These are phyloP conservation scores for Callyntrura guangdongensis DNA, from an alignment of 2,888 invertebrate species.

Conservation along the genomic window DNA sequence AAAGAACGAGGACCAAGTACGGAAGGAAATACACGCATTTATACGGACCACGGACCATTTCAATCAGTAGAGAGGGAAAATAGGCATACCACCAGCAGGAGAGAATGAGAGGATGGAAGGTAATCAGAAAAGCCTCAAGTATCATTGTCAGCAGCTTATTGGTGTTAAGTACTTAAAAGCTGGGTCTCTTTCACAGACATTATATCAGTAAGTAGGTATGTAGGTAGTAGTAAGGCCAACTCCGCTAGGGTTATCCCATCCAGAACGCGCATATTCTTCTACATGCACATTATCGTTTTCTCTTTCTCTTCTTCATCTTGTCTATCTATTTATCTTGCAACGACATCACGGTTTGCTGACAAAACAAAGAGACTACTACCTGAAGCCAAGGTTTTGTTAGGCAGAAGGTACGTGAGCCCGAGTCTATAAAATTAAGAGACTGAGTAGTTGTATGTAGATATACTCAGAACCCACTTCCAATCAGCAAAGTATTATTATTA, in stretches of 20 bases:
- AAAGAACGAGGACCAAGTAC: neutral
- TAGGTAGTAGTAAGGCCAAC: neutral
- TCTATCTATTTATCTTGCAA: conserved; percentile 29
- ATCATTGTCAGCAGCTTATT: conserved; percentile 70
- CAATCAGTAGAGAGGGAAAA: conserved; percentile 12
- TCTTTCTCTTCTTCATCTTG: neutral
- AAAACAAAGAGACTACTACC: conserved; percentile 34
- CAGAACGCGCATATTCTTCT: neutral
- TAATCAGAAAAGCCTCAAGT: conserved; percentile 69
- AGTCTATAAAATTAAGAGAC: conserved; percentile 31
- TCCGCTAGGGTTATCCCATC: conserved; percentile 1
- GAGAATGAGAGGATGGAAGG: conserved; percentile 44
- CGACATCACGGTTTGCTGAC: neutral
- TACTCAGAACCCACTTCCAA: conserved; percentile 36
- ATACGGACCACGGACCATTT: conserved; percentile 24
- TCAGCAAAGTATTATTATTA: conserved; percentile 35
- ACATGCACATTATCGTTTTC: conserved; percentile 13
- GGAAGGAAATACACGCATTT: conserved; percentile 21
- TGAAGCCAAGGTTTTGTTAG: conserved; percentile 29
- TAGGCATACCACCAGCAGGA: conserved; percentile 3
- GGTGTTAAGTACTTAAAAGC: conserved; percentile 71
- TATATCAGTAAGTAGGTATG: neutral
- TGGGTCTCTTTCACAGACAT: conserved; percentile 40
- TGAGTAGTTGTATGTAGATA: neutral
- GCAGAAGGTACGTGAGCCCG: neutral